Conservation (phyloP, 2,888 invertebrate genomes). For the Flexamia atlantica region DNA sequence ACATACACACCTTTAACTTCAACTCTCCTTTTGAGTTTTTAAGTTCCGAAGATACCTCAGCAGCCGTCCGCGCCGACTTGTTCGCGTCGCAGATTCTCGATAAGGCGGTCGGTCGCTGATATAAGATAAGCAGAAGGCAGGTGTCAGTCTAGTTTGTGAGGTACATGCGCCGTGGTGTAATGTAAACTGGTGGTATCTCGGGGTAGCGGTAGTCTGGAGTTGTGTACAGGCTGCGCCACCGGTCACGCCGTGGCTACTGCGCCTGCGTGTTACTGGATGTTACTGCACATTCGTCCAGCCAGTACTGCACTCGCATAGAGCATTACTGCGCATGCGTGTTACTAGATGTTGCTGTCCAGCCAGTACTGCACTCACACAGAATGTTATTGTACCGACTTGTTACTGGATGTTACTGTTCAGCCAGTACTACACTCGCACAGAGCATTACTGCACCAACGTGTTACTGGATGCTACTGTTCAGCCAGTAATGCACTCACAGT, state of each 20-base stretch:
- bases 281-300: background rate
- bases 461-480: no score
- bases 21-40: no score
- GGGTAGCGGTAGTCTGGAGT: background rate
- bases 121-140: constrained; percentile 26
- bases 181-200: constrained; percentile 4
- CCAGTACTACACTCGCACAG: no score
- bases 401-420: no score
- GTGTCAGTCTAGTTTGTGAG: constrained; percentile 43
- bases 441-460: background rate
- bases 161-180: constrained; percentile 25
- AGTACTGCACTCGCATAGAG: no score
- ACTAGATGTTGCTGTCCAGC: no score
- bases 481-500: no score
- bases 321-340: no score
- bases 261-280: background rate
- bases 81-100: background rate
- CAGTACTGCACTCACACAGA: no score
- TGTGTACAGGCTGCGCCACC: constrained; percentile 11
- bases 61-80: constrained; percentile 8
- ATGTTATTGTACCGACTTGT: no score
- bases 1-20: no score
- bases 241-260: background rate
- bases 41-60: background rate
- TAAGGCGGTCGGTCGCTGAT: background rate